phyloP scores from a whole-genome alignment of 2,113 vertebrate species.

The Antechinus stuartii region DNA sequence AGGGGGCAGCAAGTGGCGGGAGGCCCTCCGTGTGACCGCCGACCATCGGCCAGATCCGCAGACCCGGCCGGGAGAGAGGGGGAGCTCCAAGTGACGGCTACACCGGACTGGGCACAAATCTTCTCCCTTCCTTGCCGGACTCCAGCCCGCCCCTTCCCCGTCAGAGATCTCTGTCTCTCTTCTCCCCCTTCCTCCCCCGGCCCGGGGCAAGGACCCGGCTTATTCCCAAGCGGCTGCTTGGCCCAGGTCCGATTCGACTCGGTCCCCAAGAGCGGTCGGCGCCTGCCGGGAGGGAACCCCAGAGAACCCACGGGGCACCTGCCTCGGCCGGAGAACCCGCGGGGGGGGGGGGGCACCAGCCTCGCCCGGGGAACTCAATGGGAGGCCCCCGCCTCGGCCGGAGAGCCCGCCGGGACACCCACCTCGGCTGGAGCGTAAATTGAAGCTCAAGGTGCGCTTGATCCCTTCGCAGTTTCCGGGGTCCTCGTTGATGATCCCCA shows the following conservation, averaged over 20 bases:
- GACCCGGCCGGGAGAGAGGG: background rate
- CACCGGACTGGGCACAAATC: accelerated
- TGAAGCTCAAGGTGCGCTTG: slow-evolving; percentile 83
- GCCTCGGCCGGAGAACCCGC: no score
- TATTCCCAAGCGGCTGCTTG: background rate
- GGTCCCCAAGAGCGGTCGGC: no score
- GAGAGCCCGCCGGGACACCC: slow-evolving; percentile 46
- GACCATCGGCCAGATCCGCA: no score
- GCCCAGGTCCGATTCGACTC: background rate
- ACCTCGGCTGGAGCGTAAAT: slow-evolving; percentile 85
- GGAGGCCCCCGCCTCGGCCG: no score
- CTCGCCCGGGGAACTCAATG: no score
- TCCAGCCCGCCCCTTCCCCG: background rate
- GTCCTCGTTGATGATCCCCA: slow-evolving; percentile 95
- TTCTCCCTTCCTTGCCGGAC: no score
- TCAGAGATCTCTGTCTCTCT: background rate
- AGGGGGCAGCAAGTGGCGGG: no score
- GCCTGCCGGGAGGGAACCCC: no score
- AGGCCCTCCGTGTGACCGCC: no score
- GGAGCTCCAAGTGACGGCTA: background rate
- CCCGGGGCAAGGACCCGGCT: background rate
- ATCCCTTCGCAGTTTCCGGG: slow-evolving; percentile 88
- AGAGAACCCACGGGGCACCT: background rate
- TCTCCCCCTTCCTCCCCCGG: background rate
- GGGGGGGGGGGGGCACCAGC: no score